Percentiles rank a stretch among this genome's conserved stretches.
Evolutionary conservation across 1,140 invertebrate genomes (phyloP).

Genomic region (Pachypsylla venusta): DNA sequence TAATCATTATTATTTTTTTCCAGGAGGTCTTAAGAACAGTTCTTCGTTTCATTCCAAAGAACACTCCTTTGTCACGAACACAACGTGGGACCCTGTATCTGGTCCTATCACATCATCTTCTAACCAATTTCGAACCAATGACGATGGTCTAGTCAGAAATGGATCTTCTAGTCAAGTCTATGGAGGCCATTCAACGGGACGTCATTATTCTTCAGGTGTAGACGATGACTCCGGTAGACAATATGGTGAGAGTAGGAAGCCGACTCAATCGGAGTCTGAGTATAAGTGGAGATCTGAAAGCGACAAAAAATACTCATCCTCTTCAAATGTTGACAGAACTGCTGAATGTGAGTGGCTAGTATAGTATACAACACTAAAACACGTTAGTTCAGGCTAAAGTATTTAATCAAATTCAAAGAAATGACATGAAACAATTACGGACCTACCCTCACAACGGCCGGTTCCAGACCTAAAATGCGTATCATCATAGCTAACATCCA

Average conservation of each 20-base stretch:
- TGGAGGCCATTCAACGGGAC: not conserved
- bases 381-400: no score
- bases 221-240: not conserved
- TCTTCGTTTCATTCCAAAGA: constrained; percentile 14
- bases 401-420: no score
- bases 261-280: not conserved
- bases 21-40: constrained; percentile 4
- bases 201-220: not conserved
- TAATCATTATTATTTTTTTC: not conserved
- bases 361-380: no score
- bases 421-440: no score
- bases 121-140: constrained; percentile 21
- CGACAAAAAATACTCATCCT: not conserved
- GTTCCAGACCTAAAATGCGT: no score
- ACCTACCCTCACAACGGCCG: no score
- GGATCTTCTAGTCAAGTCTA: constrained; percentile 18
- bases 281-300: not conserved
- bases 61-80: constrained; percentile 15
- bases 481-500: no score
- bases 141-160: constrained; percentile 23
- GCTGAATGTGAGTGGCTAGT: no score
- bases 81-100: constrained; percentile 22
- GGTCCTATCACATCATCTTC: constrained; percentile 17
- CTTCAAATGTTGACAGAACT: no score
- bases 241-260: not conserved